These are phyloP conservation scores for Drosophila littoralis DNA, from an alignment of 1,140 invertebrate genomes.

Conservation along the genomic window DNA sequence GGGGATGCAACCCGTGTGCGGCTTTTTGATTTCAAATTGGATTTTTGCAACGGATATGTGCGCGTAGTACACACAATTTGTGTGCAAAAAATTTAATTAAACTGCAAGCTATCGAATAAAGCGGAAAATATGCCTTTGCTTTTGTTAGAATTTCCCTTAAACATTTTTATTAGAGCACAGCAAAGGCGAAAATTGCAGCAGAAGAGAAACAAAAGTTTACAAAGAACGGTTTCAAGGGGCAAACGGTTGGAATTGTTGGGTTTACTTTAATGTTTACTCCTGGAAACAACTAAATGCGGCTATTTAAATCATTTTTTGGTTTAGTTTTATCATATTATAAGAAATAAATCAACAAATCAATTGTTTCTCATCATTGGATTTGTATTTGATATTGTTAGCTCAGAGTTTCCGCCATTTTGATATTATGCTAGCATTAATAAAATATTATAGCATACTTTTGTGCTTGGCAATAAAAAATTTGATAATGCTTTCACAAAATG, in stretches of 20 bases:
- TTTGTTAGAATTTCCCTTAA: neutral
- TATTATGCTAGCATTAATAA: constrained; percentile 20
- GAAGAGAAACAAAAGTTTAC: neutral
- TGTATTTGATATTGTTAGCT: constrained; percentile 7
- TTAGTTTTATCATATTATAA: no score
- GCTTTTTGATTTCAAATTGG: constrained; percentile 70
- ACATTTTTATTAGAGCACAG: neutral
- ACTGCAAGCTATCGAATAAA: constrained; percentile 27
- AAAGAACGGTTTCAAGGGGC: no score
- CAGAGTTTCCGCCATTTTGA: constrained; percentile 24
- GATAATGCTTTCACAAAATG: constrained; percentile 53
- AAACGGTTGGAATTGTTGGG: no score
- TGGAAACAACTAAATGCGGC: no score
- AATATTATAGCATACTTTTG: constrained; percentile 50
- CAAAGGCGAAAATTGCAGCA: neutral
- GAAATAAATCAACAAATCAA: no score
- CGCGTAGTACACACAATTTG: constrained; percentile 23
- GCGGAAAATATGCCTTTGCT: neutral
- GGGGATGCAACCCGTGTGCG: constrained; percentile 33
- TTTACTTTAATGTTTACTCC: no score
- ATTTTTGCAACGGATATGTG: constrained; percentile 52
- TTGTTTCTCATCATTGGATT: no score
- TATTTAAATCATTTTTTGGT: neutral
- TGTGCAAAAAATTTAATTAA: constrained; percentile 49
- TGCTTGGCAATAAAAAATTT: constrained; percentile 43